Evolutionary conservation across 2,797 vertebrate species (phyloP).

Genomic region (Tinamus major): DNA sequence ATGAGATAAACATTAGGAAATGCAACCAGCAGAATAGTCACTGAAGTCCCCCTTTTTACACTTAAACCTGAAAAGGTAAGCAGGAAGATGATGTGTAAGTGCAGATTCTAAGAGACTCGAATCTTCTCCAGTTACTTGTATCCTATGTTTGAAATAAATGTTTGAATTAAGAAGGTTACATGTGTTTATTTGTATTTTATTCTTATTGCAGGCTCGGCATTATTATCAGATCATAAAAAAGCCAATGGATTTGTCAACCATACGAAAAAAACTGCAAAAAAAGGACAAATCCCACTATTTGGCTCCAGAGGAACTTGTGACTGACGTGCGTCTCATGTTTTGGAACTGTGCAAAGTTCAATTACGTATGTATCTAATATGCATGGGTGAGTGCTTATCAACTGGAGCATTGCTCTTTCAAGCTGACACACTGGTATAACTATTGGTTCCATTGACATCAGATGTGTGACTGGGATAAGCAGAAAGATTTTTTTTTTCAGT

Average conservation of each 20-base stretch:
- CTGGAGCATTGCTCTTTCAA: neutral
- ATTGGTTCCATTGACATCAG: neutral
- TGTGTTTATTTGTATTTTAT: neutral
- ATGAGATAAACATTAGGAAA: neutral
- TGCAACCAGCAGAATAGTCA: neutral
- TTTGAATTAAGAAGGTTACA: neutral
- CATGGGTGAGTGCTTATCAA: neutral
- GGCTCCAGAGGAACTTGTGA: slow-evolving; percentile 89
- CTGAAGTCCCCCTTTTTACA: neutral
- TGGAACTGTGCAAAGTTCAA: slow-evolving; percentile 98
- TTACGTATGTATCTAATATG: slow-evolving; percentile 86
- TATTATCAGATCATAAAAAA: slow-evolving; percentile 99
- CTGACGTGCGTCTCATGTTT: slow-evolving; percentile 96
- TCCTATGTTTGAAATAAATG: neutral
- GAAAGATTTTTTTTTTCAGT: neutral
- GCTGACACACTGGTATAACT: neutral
- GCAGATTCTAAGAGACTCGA: neutral
- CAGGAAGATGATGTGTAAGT: neutral
- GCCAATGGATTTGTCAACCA: slow-evolving; percentile 95
- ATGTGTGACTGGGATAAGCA: neutral
- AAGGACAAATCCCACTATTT: slow-evolving; percentile 86
- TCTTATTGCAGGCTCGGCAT: slow-evolving; percentile 88
- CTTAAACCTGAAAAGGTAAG: neutral
- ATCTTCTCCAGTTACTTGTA: neutral
- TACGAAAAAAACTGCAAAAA: slow-evolving; percentile 89